Evolutionary conservation across 2,797 vertebrate species (phyloP).

Genomic region (Tenualosa ilisha): DNA sequence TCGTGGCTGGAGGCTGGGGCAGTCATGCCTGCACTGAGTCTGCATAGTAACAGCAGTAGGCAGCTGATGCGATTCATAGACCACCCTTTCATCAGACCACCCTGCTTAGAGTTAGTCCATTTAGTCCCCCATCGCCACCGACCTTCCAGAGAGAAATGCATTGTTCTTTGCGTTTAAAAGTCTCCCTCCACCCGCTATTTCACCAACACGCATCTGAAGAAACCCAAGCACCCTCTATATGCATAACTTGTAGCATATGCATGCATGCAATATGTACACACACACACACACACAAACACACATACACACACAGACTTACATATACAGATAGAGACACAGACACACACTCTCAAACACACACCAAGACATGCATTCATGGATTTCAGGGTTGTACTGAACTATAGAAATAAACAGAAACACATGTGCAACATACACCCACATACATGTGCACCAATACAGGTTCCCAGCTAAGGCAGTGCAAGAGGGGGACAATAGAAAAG

Average conservation of each 20-base stretch:
- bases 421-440: slow-evolving; percentile 18
- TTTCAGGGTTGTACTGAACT: neutral
- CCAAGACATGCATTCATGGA: neutral
- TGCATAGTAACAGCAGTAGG: slow-evolving; percentile 70
- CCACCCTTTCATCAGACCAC: slow-evolving; percentile 66
- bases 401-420: neutral
- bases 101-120: slow-evolving; percentile 30
- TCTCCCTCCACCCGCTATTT: neutral
- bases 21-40: slow-evolving; percentile 54
- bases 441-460: neutral
- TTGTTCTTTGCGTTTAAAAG: slow-evolving; percentile 40
- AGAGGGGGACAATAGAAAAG: neutral
- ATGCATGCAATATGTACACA: neutral
- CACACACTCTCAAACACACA: neutral
- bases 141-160: slow-evolving; percentile 45
- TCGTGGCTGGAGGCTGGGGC: neutral
- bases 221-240: neutral
- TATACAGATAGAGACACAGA: neutral
- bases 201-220: neutral
- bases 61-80: slow-evolving; percentile 50
- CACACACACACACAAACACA: neutral
- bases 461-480: slow-evolving; percentile 11
- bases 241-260: neutral
- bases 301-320: neutral
- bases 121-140: slow-evolving; percentile 26